Evolutionary conservation across 2,113 vertebrate species (phyloP), one percentile per base, ranked within the genome.

Genomic region (Corydoras maculifer): DNA sequence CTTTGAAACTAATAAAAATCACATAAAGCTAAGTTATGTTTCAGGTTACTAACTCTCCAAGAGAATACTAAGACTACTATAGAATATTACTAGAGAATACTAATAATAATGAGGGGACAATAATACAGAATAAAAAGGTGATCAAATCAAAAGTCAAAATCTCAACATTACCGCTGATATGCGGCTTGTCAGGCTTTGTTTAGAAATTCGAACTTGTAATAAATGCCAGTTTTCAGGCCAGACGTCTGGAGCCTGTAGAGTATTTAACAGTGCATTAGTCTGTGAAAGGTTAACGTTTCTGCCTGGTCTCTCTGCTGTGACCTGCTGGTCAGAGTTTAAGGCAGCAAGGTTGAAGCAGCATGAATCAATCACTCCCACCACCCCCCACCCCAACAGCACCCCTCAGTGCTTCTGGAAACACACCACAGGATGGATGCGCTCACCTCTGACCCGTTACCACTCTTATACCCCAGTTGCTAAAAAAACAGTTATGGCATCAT

Each of bases 311-410:
- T 68, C 43, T 68, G 61, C 43, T 9, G n/a, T 72, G 77, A 78
- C 81, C 64, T 15, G 53, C 35, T 60, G 35, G 51, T 58, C 75
- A 63, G 62, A 62, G 63, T 57, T 74, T 58, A 73, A 80, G 65
- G 65, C 30, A 55, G 30, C 49, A 58, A 67, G 43, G 58, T 67
- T 79, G 58, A 48, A 65, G n/a, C 50, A 60, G 63, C 65, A 77
- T 70, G 62, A 79, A 79, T 81, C 64, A 55, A 77, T 80, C 53
- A 72, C 12, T 2, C 50, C 68, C 68, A 13, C 30, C 10, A 30
- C 69, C 18, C 58, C 12, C 49, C n/a, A 25, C 32, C 70, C 48
- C 65, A 69, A 43, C 35, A 43, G 35, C 72, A 62, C 68, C 54
- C 64, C n/a, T 50, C 65, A 49, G 9, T 9, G 68, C 68, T 75